These are phyloP conservation scores for Cryptus armator DNA, from an alignment of 2,888 invertebrate species.

Conservation along the genomic window DNA sequence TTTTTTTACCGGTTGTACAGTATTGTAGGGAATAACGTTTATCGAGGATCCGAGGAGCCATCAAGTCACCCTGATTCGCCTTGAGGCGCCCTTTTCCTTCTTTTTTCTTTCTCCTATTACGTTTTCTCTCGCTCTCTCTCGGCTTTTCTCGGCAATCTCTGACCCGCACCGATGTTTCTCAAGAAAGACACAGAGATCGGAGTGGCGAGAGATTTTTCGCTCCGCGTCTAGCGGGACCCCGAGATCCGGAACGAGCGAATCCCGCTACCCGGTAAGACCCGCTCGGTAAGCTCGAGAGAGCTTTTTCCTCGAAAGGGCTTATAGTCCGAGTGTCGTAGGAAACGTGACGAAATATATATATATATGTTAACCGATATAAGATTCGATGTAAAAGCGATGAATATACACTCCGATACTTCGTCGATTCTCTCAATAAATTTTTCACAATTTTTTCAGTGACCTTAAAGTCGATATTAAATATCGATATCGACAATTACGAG, in stretches of 20 bases:
- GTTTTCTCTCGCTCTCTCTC: neutral
- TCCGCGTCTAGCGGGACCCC: neutral
- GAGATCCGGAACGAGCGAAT: constrained; percentile 14
- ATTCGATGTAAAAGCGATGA: neutral
- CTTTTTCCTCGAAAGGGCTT: constrained; percentile 23
- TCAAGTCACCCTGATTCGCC: neutral
- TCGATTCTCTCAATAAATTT: neutral
- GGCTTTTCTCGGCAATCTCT: neutral
- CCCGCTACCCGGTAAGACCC: constrained; percentile 19
- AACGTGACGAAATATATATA: constrained; percentile 12
- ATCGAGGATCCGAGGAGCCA: neutral
- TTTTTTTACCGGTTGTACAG: neutral
- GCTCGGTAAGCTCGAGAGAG: constrained; percentile 22
- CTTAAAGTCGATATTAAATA: too few relatives aligned
- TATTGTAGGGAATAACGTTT: neutral
- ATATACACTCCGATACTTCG: neutral
- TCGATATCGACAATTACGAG: too few relatives aligned
- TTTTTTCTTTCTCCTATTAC: neutral
- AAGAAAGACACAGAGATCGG: constrained; percentile 3
- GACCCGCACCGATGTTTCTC: neutral
- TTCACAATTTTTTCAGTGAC: too few relatives aligned
- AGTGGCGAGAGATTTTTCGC: constrained; percentile 26
- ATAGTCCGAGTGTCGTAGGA: constrained; percentile 13
- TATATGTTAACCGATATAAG: neutral
- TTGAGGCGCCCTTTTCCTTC: neutral